Evolutionary conservation across 1,140 invertebrate species (phyloP).

Genomic region (Penaeus japonicus): DNA sequence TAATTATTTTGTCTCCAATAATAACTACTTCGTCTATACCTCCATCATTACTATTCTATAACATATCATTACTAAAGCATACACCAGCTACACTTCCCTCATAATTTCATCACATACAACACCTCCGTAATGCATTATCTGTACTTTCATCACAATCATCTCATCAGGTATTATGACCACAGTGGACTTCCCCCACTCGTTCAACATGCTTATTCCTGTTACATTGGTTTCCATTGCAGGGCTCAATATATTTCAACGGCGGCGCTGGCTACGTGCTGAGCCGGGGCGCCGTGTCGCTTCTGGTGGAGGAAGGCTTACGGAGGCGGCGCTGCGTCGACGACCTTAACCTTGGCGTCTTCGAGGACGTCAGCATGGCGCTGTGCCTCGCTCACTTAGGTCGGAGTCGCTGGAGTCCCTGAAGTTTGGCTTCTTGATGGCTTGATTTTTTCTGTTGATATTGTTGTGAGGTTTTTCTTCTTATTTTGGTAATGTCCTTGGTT

Average conservation of each 20-base stretch:
- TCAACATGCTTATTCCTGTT: not conserved
- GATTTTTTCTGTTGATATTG: too few species aligned
- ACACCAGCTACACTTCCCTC: too few species aligned
- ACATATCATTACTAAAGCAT: too few species aligned
- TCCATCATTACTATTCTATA: too few species aligned
- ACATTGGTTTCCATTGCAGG: not conserved
- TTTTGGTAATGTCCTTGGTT: too few species aligned
- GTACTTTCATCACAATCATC: not conserved
- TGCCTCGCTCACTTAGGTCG: slow-evolving; percentile 44
- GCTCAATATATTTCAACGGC: slow-evolving; percentile 50
- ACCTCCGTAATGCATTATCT: not conserved
- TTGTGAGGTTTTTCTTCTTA: too few species aligned
- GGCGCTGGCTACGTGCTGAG: slow-evolving; percentile 56
- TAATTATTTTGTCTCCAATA: too few species aligned
- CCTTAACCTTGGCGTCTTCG: slow-evolving; percentile 20
- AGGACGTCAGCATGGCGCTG: slow-evolving; percentile 56
- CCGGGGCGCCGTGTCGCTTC: slow-evolving; percentile 32
- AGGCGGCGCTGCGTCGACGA: not conserved
- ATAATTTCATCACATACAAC: not conserved
- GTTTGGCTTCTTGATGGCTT: too few species aligned
- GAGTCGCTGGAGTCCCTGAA: not conserved
- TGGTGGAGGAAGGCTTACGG: slow-evolving; percentile 38
- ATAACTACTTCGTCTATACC: too few species aligned
- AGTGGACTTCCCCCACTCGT: not conserved
- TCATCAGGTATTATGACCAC: not conserved